Evolutionary conservation across 2,797 vertebrate species (phyloP).

Genomic region (Falco cherrug): DNA sequence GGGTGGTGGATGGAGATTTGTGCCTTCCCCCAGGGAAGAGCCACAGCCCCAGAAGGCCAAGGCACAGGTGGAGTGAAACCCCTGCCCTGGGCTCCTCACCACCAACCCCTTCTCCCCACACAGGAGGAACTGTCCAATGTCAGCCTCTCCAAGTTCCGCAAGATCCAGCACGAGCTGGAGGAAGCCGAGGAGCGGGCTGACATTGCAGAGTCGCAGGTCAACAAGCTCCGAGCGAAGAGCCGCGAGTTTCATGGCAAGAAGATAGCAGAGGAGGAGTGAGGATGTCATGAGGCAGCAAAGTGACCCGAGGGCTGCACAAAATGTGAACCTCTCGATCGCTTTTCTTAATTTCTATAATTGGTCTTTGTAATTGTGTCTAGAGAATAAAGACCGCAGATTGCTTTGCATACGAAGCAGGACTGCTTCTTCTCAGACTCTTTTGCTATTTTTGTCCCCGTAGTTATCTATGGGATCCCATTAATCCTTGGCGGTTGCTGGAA

Average conservation of each 20-base stretch:
- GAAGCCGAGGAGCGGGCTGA: slow-evolving; percentile 91
- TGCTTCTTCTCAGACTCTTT: no score
- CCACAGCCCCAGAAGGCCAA: accelerated
- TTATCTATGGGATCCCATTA: no score
- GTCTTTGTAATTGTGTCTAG: background rate
- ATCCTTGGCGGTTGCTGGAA: no score
- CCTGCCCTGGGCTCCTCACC: background rate
- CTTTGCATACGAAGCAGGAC: no score
- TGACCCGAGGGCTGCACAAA: background rate
- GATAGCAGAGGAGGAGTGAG: slow-evolving; percentile 43
- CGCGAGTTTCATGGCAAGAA: slow-evolving; percentile 84
- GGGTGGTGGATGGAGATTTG: background rate
- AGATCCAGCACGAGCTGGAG: slow-evolving; percentile 91
- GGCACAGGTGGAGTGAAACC: accelerated
- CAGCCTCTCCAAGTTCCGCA: slow-evolving; percentile 64
- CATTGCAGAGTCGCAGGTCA: slow-evolving; percentile 91
- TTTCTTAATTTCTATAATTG: no score
- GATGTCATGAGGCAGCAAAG: background rate
- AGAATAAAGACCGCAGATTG: background rate
- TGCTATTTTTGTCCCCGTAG: no score
- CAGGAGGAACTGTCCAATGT: slow-evolving; percentile 88
- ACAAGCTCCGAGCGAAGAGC: slow-evolving; percentile 90
- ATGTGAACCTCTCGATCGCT: background rate
- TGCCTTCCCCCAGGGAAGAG: background rate
- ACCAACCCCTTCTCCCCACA: background rate